Conservation (phyloP, 2,888 invertebrate species). For the Argynnis bischoffii region DNA sequence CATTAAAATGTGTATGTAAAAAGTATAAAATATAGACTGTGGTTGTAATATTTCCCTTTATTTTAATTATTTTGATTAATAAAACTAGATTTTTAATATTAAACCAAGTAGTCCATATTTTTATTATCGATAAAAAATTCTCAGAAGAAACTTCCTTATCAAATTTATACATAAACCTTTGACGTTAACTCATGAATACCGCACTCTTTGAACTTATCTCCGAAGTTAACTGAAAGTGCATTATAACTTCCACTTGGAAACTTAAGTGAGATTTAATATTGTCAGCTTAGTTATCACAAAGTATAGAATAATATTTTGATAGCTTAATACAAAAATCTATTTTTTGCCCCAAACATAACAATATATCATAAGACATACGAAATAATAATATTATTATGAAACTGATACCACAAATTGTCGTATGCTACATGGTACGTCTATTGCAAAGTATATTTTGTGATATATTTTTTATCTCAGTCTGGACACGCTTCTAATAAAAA, state of each 20-base stretch:
- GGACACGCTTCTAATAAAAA: too few species aligned
- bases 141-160: conserved; percentile 8
- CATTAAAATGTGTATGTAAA: neutral
- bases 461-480: too few species aligned
- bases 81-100: neutral
- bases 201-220: conserved; percentile 45
- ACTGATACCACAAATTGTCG: too few species aligned
- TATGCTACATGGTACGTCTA: too few species aligned
- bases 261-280: conserved; percentile 43
- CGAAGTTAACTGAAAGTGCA: conserved; percentile 52
- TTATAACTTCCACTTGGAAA: conserved; percentile 51
- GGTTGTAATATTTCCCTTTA: too few species aligned
- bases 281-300: conserved; percentile 44
- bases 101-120: neutral
- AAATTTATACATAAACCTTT: conserved; percentile 25
- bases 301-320: conserved; percentile 41
- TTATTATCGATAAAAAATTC: neutral
- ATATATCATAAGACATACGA: neutral
- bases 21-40: neutral
- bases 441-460: too few species aligned
- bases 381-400: neutral
- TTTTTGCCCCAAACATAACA: neutral
- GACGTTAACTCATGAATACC: conserved; percentile 32
- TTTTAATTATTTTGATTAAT: neutral
- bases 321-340: conserved; percentile 36